A percentile compares a stretch with the other conserved stretches of the same genome.
These are phyloP conservation scores for Dreissena rostriformis DNA, from an alignment of 1,140 invertebrate species.

Conservation along the genomic window DNA sequence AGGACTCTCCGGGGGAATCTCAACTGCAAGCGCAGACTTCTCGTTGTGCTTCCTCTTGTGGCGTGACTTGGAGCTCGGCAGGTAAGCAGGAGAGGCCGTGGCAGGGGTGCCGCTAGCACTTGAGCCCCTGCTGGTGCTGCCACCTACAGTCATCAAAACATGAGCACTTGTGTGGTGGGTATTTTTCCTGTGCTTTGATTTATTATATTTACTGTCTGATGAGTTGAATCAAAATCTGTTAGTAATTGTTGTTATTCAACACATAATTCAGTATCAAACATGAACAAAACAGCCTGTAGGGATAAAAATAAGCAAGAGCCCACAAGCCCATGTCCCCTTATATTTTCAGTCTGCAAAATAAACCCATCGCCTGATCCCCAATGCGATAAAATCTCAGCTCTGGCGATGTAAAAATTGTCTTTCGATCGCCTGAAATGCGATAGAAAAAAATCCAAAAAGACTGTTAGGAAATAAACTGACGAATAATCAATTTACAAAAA, in stretches of 20 bases:
- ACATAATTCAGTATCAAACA: neutral
- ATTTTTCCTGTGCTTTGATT: too few species aligned
- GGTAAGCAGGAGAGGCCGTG: conserved; percentile 26
- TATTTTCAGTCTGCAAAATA: neutral
- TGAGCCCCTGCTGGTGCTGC: conserved; percentile 21
- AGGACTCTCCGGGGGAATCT: neutral
- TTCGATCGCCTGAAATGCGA: too few species aligned
- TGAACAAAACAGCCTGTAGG: neutral
- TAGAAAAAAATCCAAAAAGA: too few species aligned
- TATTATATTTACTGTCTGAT: too few species aligned
- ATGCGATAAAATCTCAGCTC: too few species aligned
- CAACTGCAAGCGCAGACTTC: neutral
- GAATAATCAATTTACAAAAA: too few species aligned
- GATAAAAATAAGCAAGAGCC: neutral
- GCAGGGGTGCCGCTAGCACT: conserved; percentile 43
- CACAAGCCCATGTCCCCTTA: neutral
- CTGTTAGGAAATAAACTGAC: too few species aligned
- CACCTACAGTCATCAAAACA: conserved; percentile 12
- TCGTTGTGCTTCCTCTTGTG: neutral
- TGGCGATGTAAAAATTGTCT: too few species aligned
- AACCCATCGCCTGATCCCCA: too few species aligned
- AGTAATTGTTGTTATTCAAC: neutral
- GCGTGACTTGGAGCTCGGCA: conserved; percentile 28
- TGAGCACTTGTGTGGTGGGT: too few species aligned
- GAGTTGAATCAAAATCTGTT: too few species aligned